These are phyloP conservation scores for Chelonoidis abingdonii DNA, from an alignment of 2,113 vertebrate genomes.

Conservation along the genomic window DNA sequence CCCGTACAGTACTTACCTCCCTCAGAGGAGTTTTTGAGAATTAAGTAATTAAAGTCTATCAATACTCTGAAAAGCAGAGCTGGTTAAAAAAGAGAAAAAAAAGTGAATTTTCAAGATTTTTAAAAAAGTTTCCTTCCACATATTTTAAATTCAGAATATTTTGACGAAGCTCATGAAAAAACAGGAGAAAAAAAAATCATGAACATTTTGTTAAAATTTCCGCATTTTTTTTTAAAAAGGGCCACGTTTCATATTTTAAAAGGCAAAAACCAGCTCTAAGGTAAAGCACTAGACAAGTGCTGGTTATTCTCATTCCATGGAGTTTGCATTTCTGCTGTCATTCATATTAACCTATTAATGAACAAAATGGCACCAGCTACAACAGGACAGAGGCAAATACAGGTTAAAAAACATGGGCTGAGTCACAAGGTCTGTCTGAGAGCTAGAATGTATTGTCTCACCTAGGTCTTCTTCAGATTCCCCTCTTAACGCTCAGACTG, in stretches of 20 bases:
- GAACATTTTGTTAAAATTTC: neutral
- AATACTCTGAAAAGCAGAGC: neutral
- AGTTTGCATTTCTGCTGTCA: neutral
- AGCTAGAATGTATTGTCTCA: neutral
- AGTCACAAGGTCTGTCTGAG: neutral
- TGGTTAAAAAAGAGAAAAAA: neutral
- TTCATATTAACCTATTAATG: neutral
- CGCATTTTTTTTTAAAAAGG: neutral
- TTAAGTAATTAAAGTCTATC: neutral
- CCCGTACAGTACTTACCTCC: neutral
- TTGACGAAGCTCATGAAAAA: neutral
- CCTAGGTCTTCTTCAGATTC: neutral
- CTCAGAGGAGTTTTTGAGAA: neutral
- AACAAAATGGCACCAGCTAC: neutral
- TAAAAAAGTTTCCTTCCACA: neutral
- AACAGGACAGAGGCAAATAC: rapidly evolving
- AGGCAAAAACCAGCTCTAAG: neutral
- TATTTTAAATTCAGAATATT: neutral
- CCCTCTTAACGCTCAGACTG: rapidly evolving
- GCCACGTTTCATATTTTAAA: neutral
- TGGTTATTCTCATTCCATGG: neutral
- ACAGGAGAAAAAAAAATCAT: neutral
- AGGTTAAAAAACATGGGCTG: neutral
- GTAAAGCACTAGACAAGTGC: neutral
- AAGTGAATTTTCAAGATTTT: neutral